These are phyloP conservation scores for Papilio polyxenes DNA, from an alignment of 1,140 invertebrate species.

Conservation along the genomic window DNA sequence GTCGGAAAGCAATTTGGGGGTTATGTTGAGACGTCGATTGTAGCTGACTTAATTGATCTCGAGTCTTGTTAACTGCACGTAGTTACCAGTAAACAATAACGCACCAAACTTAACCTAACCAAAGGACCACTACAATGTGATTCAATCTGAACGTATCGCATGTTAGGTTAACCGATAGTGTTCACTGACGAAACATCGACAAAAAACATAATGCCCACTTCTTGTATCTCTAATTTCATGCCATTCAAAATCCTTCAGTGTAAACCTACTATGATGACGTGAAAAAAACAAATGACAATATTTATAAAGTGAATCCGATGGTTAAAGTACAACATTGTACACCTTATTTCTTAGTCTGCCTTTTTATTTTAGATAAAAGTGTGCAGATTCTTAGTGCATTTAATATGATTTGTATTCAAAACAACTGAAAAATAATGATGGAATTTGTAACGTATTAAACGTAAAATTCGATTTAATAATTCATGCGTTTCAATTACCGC, in stretches of 20 bases:
- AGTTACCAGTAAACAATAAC: background rate
- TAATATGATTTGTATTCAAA: background rate
- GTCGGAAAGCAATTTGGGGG: background rate
- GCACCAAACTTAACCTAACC: background rate
- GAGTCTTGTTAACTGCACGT: background rate
- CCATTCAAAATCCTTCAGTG: too few relatives aligned
- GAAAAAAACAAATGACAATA: too few relatives aligned
- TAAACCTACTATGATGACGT: too few relatives aligned
- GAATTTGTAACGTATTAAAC: background rate
- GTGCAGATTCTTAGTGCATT: too few relatives aligned
- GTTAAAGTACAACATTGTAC: too few relatives aligned
- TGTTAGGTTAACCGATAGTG: background rate
- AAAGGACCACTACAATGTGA: background rate
- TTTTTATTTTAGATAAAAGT: too few relatives aligned
- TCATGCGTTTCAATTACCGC: conserved; percentile 7
- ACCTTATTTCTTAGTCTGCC: too few relatives aligned
- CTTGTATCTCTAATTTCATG: too few relatives aligned
- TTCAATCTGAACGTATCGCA: background rate
- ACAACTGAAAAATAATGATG: background rate
- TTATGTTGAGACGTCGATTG: background rate
- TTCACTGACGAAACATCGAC: too few relatives aligned
- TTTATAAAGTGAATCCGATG: too few relatives aligned
- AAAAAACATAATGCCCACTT: too few relatives aligned
- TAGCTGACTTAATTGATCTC: background rate
- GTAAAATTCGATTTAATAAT: background rate